phyloP scores from a whole-genome alignment of 2,113 vertebrate genomes.

The Cebus imitator region DNA sequence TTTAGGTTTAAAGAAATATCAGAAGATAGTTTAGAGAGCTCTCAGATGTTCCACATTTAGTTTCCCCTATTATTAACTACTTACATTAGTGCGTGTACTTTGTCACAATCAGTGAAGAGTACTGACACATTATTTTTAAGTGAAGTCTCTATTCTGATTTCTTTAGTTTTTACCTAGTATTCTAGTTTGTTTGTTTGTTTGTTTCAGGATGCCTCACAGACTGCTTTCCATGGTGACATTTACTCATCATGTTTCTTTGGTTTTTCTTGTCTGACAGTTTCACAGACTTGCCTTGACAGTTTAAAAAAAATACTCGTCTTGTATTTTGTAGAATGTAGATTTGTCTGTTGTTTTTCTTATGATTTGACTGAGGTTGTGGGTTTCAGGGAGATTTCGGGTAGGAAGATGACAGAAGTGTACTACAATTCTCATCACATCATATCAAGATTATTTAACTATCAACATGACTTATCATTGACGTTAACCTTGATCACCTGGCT shows the following conservation, averaged over 20 bases:
- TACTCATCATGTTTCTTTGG: background rate
- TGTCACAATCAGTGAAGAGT: background rate
- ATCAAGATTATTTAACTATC: background rate
- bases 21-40: background rate
- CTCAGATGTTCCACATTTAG: background rate
- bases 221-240: background rate
- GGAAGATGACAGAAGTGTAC: background rate
- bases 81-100: background rate
- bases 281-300: background rate
- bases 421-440: background rate
- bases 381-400: background rate
- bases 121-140: background rate
- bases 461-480: background rate
- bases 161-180: background rate
- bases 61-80: background rate
- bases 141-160: background rate
- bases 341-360: background rate
- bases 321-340: background rate
- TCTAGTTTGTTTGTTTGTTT: background rate
- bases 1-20: background rate
- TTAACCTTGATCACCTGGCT: background rate
- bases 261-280: background rate
- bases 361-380: background rate
- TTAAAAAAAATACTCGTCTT: background rate
- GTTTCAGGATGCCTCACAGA: background rate